These are phyloP conservation scores for Monochamus alternatus DNA, from an alignment of 2,888 invertebrate genomes.

Conservation along the genomic window DNA sequence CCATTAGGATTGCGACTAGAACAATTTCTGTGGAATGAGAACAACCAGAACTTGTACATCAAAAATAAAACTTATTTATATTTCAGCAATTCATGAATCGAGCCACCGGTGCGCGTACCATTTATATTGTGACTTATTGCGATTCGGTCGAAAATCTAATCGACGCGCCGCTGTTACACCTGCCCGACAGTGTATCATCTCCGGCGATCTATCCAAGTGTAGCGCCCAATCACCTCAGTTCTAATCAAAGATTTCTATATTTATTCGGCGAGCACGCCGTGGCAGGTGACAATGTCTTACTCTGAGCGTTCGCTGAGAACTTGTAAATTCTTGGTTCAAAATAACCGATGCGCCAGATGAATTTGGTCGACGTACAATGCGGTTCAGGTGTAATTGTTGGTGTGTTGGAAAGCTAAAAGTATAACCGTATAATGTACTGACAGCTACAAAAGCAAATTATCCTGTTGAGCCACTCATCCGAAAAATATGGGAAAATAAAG, in stretches of 20 bases:
- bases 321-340: too few species aligned
- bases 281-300: slow-evolving; percentile 34
- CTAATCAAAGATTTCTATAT: slow-evolving; percentile 66
- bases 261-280: slow-evolving; percentile 48
- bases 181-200: slow-evolving; percentile 64
- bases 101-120: slow-evolving; percentile 46
- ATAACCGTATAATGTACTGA: too few species aligned
- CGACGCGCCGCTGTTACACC: slow-evolving; percentile 54
- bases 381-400: too few species aligned
- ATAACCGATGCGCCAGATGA: too few species aligned
- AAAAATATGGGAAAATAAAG: too few species aligned
- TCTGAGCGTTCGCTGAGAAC: not conserved
- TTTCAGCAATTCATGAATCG: slow-evolving; percentile 1
- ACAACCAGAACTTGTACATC: too few species aligned
- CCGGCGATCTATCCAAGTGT: slow-evolving; percentile 56
- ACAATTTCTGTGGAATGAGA: too few species aligned
- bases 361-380: too few species aligned
- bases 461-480: too few species aligned
- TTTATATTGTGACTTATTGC: slow-evolving; percentile 54
- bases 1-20: too few species aligned
- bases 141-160: slow-evolving; percentile 54
- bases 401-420: too few species aligned
- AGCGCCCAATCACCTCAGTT: slow-evolving; percentile 62
- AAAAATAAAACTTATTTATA: slow-evolving; percentile 39
- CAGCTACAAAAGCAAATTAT: too few species aligned